Base-by-base conservation (phyloP, 2,113 vertebrate species). In the Gymnobelideus leadbeateri region DNA sequence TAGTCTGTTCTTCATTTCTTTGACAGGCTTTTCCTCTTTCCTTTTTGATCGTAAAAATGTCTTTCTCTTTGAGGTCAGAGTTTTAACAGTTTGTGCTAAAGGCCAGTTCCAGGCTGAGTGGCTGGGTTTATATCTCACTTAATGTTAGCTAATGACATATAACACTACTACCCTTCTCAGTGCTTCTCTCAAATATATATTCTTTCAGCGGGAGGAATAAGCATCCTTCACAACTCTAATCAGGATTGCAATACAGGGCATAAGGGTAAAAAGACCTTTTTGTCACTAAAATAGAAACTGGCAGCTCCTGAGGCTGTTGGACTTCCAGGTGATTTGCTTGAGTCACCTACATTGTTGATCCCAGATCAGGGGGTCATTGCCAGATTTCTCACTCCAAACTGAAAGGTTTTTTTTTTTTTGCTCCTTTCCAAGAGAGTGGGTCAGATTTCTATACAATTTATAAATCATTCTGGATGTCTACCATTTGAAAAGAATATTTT, bases 381-480 rank as follows among this genome's bases (percentile, higher is more conserved):
- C 47, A 19, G 93, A 37, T 94, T 97, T 91, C 3, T 93, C 31
- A 93, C 16, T 6, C 49, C 25, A 93, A 77, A 91, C 16, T n/a
- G 95, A 95, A 89, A 0, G 11, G 47, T 1, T 68, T 95, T 6
- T 77, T 68, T 95, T 6, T 77, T 28, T 89, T 77, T 14, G 46
- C 47, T 50, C 92, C 9, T 96, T 92, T 0, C 52, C 37, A 51
- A 61, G 10, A 90, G 24, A 95, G 1, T 24, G 28, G 68, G 61
- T 54, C 37, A 51, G 4, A 90, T 4, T 53, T 51, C 92, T 31
- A 10, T 90, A 24, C 16, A 95, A 19, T n/a, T 0, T 77, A 26
- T 92, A 11, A 77, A 94, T 94, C 93, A 90, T 61, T 26, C 26
- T 52, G 94, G n/a, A 84, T 93, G 90, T 92, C 55, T 93, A 95